A percentile compares a stretch with the other conserved stretches of the same genome.
phyloP scores from a whole-genome alignment of 2,113 vertebrate genomes.

The Carassius gibelio region DNA sequence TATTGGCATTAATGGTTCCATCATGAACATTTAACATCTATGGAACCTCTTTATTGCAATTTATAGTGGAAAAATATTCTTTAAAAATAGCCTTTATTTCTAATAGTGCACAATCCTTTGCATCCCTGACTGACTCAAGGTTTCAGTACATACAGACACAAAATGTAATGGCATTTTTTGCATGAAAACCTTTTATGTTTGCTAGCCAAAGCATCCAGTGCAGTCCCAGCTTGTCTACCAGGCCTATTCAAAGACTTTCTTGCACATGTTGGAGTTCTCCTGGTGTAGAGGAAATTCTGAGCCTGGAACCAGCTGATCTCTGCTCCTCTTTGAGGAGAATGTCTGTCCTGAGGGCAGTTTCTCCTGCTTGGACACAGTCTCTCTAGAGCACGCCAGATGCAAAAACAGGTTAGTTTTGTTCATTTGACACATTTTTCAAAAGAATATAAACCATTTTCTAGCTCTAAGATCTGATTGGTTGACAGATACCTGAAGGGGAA shows the following conservation, averaged over 20 bases:
- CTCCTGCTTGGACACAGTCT: conserved; percentile 82
- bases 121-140: not conserved
- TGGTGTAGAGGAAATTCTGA: conserved; percentile 93
- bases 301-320: conserved; percentile 74
- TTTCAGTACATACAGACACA: not conserved
- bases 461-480: not conserved
- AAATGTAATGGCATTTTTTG: not conserved
- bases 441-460: not conserved
- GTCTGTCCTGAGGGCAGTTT: conserved; percentile 80
- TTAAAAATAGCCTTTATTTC: not conserved
- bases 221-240: conserved; percentile 64
- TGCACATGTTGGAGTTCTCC: conserved; percentile 98
- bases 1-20: not conserved
- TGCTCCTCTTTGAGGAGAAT: conserved; percentile 73
- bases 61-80: not conserved
- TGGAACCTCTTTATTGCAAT: not conserved
- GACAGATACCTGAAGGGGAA: conserved; percentile 85
- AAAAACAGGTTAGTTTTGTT: conserved; percentile 16
- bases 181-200: not conserved
- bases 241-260: conserved; percentile 79
- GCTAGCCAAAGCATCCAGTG: not conserved
- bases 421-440: not conserved
- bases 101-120: not conserved
- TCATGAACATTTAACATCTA: not conserved
- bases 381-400: conserved; percentile 70